Evolutionary conservation across 2,888 invertebrate genomes (phyloP), one percentile per base, ranked within the genome.

Genomic region (Epinotia bilunana): DNA sequence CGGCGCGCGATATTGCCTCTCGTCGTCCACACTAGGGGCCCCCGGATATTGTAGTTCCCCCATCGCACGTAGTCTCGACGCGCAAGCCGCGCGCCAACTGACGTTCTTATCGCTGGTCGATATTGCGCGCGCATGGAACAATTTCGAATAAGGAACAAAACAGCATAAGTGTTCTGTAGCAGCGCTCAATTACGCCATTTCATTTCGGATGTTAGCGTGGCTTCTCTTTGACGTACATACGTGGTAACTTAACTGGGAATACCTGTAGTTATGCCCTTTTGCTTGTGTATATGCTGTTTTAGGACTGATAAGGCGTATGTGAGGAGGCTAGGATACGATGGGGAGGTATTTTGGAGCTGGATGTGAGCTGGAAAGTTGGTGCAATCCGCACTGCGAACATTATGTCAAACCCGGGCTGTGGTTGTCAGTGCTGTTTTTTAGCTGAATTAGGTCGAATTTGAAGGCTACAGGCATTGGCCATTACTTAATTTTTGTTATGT

Each of bases 41-140:
- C 93, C 93, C 76, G 93, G 91, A 80, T 91, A 93, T 79, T 93
- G 93, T 77, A 93, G 81, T 76, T 93, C 93, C 76, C 93, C 93
- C 93, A 93, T 93, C 69, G 83, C 79, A 79, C 86, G 86, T 81
- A 83, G 83, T 81, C 79, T 80, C 85, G 49, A 73, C 75, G 62
- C 80, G 79, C 68, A 61, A 82, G 82, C 77, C 83, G 85, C 82
- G 78, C 80, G 81, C 72, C 77, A 77, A 87, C 87, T 87, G 81
- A 58, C 63, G 62, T 70, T 58, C 69, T 73, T 58, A 73, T 79
- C 83, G 28, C 39, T 78, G 86, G 84, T 86, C 87, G 87, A 86
- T 86, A 80, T 77, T 90, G 91, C 92, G 92, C 92, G 91, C 92
- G 92, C 92, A 90, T 60, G 57, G 43, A 43, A 43, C 23, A 16